A percentile compares a stretch with the other conserved stretches of the same genome.
These are phyloP conservation scores for Fratercula arctica DNA, from an alignment of 2,797 vertebrate genomes.

Conservation along the genomic window DNA sequence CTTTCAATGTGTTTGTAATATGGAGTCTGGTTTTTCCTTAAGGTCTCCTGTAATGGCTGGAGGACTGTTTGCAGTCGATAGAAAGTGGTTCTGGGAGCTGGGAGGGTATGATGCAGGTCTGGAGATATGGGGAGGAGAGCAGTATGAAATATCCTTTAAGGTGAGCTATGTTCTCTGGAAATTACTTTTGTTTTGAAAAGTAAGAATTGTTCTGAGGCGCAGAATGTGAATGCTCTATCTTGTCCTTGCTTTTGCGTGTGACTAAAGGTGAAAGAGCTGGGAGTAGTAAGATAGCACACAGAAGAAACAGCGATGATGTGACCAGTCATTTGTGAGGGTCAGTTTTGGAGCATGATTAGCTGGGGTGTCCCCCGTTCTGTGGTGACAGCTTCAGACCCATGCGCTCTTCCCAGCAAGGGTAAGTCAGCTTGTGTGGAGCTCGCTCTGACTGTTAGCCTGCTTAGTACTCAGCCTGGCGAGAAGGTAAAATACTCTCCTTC, in stretches of 20 bases:
- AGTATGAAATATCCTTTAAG: constrained; percentile 99
- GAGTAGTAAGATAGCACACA: background rate
- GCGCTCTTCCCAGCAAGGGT: background rate
- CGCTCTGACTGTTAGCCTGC: background rate
- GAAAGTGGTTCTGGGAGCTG: constrained; percentile 97
- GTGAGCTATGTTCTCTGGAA: constrained; percentile 76
- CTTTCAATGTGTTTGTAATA: constrained; percentile 65
- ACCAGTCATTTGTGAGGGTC: background rate
- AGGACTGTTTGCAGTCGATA: constrained; percentile 94
- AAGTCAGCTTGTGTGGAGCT: background rate
- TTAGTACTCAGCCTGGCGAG: background rate
- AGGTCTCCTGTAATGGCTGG: constrained; percentile 99
- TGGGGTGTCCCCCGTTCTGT: background rate
- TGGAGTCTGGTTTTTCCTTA: constrained; percentile 62
- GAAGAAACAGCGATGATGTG: background rate
- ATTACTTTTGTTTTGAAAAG: constrained; percentile 38
- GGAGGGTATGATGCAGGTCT: constrained; percentile 94
- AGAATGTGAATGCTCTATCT: constrained; percentile 22
- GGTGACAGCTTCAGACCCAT: background rate
- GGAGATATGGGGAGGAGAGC: constrained; percentile 99
- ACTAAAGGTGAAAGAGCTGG: constrained; percentile 10
- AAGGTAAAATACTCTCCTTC: background rate
- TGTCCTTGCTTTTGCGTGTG: constrained; percentile 19
- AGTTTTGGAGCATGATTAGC: background rate
- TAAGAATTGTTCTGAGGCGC: background rate